Evolutionary conservation across 2,113 vertebrate genomes (phyloP).

Genomic region (Lasiurus cinereus): DNA sequence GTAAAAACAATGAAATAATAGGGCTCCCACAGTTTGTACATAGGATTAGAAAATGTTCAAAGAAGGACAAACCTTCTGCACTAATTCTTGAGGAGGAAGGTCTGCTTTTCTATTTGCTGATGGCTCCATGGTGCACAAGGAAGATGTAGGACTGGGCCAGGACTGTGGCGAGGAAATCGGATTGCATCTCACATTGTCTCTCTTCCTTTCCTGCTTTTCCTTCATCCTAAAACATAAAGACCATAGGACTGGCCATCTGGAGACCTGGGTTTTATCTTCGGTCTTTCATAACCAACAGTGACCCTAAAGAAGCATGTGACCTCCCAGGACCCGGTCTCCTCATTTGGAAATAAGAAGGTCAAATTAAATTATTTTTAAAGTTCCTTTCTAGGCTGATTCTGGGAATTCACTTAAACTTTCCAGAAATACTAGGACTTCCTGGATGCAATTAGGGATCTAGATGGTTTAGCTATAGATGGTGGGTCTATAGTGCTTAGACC

Average conservation of each 20-base stretch:
- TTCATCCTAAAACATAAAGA: not conserved
- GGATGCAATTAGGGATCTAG: constrained; percentile 19
- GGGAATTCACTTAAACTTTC: not conserved
- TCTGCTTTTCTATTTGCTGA: rapidly evolving
- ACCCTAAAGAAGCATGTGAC: not conserved
- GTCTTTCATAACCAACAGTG: not conserved
- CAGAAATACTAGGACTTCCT: constrained; percentile 28
- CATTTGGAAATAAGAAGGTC: constrained; percentile 10
- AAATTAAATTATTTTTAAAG: constrained; percentile 27
- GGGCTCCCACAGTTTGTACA: not conserved
- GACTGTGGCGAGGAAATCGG: not conserved
- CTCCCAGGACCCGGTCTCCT: not conserved
- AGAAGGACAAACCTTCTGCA: not conserved
- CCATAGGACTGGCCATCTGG: not conserved
- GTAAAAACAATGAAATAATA: not conserved
- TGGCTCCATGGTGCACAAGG: not conserved
- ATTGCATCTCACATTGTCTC: not conserved
- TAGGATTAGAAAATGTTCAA: not conserved
- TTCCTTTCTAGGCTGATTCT: constrained; percentile 6
- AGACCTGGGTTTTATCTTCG: not conserved
- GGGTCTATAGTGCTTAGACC: no score
- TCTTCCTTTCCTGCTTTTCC: not conserved
- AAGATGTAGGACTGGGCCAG: not conserved
- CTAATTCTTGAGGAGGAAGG: not conserved
- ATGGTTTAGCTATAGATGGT: not conserved